These are phyloP conservation scores for Poecilia wingei DNA, from an alignment of 2,797 vertebrate genomes.

Conservation along the genomic window DNA sequence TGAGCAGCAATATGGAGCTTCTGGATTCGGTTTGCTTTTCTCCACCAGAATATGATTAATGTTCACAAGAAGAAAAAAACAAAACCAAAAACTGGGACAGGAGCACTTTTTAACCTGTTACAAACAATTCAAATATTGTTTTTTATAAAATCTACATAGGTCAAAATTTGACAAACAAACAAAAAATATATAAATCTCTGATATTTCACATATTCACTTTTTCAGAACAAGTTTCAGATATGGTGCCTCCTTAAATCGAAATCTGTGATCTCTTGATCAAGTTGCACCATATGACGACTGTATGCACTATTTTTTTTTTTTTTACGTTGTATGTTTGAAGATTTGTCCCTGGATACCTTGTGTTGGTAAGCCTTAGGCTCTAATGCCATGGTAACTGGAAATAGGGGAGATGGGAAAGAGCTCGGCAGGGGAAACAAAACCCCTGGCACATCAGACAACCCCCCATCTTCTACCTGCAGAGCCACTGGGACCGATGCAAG, in stretches of 20 bases:
- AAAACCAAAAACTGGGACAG: neutral
- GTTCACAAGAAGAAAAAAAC: neutral
- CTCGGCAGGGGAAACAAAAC: slow-evolving; percentile 44
- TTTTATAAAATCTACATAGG: neutral
- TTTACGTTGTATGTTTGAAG: slow-evolving; percentile 13
- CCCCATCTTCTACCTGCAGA: slow-evolving; percentile 53
- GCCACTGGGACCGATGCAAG: slow-evolving; percentile 56
- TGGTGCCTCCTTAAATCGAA: neutral
- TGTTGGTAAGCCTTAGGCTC: slow-evolving; percentile 66
- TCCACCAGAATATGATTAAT: neutral
- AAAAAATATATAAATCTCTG: neutral
- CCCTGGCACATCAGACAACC: slow-evolving; percentile 44
- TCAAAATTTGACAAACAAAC: neutral
- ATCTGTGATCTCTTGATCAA: neutral
- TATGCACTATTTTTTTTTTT: neutral
- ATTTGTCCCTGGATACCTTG: slow-evolving; percentile 46
- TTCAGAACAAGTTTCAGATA: too few relatives aligned
- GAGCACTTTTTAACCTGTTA: neutral
- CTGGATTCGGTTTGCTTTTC: neutral
- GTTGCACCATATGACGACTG: neutral
- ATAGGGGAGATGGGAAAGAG: slow-evolving; percentile 48
- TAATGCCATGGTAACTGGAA: slow-evolving; percentile 80
- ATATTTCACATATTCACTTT: neutral
- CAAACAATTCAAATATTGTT: neutral
- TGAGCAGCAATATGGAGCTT: neutral